Evolutionary conservation across 2,888 invertebrate genomes (phyloP), one percentile per base, ranked within the genome.

Genomic region (Smittia aterrima): DNA sequence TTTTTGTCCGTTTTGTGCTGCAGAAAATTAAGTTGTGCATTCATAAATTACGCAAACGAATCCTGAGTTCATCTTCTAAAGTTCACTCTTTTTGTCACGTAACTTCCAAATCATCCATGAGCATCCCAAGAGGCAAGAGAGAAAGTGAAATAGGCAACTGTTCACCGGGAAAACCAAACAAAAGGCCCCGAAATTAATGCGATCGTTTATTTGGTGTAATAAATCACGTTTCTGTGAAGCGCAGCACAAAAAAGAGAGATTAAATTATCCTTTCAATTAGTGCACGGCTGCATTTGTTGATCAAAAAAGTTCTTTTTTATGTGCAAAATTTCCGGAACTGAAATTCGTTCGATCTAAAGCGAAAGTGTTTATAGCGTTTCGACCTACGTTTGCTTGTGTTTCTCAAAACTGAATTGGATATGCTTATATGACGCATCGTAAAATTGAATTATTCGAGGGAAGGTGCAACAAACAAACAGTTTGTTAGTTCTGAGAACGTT

Each of bases 201-300:
- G 18, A 22, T 58, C 58, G 18, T 20, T 58, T 58, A 58, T 58
- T 58, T 58, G 18, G 58, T 18, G 58, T 20, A 58, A 58, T 58
- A 58, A 58, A 58, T 58, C 58, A 58, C 58, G 58, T 58, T 58
- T 58, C 22, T 58, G 58, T 58, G 58, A 58, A 18, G 22, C 9
- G 32, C 32, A 32, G 32, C 32, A 32, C 32, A 32, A 58, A 22
- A 22, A 7, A 1, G 9, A 58, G 58, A 58, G 22, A 58, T 58
- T 66, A 66, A 66, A 66, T 27, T 27, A 66, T 66, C 66, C 66
- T 66, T 66, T 27, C 66, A 66, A 66, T 66, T 66, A 66, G 66
- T 66, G 66, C 66, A 16, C 11, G 66, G 58, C 58, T 18, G 20
- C 58, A 58, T 58, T 58, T 58, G n/a, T 58, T 18, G 58, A 58